phyloP scores from a whole-genome alignment of 2,113 vertebrate genomes.

The Cryptomyrus ogoouensis region DNA sequence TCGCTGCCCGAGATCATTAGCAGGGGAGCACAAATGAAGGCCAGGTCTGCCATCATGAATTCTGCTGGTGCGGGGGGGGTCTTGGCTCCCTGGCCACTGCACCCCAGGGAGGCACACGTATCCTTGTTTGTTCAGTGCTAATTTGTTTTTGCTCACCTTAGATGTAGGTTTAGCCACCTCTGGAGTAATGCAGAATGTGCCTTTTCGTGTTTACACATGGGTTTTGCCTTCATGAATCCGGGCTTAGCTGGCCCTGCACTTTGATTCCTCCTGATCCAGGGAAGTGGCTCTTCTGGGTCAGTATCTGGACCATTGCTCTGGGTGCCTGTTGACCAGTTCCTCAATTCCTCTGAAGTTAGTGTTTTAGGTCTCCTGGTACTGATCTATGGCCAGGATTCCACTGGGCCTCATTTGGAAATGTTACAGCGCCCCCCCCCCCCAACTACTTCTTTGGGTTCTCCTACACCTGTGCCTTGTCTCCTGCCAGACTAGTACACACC shows the following conservation, averaged over 20 bases:
- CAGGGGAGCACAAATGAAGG: background rate
- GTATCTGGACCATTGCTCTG: background rate
- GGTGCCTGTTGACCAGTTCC: background rate
- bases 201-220: background rate
- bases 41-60: background rate
- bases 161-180: background rate
- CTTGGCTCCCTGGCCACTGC: background rate
- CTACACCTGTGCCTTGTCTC: background rate
- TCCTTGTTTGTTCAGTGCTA: background rate
- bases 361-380: background rate
- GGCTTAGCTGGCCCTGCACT: background rate
- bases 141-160: conserved; percentile 1
- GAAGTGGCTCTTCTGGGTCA: background rate
- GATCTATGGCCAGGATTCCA: background rate
- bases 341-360: background rate
- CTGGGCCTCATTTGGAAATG: background rate
- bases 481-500: background rate
- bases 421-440: background rate
- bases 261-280: background rate
- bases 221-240: background rate
- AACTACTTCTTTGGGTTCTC: background rate
- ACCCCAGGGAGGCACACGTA: background rate
- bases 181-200: background rate
- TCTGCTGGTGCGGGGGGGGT: background rate
- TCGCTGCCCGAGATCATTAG: background rate